Conservation (phyloP, 2,888 invertebrate species). For the Myopa tessellatipennis region DNA sequence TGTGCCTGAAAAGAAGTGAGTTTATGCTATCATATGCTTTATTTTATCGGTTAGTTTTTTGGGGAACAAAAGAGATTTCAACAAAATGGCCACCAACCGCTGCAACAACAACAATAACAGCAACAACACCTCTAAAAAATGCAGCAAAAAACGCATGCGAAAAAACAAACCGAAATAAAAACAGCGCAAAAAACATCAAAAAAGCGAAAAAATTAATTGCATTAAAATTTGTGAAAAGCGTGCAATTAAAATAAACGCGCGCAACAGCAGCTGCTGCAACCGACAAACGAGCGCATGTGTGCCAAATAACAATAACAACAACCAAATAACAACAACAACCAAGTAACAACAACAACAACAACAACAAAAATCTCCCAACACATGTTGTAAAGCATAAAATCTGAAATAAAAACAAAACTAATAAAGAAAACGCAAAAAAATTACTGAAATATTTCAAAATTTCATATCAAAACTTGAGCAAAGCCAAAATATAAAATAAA, state of each 20-base stretch:
- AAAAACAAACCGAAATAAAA: background rate
- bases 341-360: background rate
- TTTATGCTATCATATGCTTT: background rate
- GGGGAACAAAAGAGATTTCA: background rate
- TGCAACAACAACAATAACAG: background rate
- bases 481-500: background rate
- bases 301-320: background rate
- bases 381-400: background rate
- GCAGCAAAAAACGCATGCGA: too few species aligned
- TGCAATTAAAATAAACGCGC: background rate
- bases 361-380: background rate
- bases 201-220: background rate
- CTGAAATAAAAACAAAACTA: too few species aligned
- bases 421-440: background rate
- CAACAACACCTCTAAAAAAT: too few species aligned
- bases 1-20: background rate
- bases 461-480: background rate
- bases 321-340: background rate
- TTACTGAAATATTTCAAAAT: slow-evolving; percentile 3
- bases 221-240: slow-evolving; percentile 2
- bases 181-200: background rate
- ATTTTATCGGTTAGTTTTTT: background rate
- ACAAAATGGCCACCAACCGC: background rate
- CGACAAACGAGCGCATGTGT: background rate
- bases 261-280: background rate